Conservation (phyloP, 2,888 invertebrate species). For the Ophioninae sp. region DNA sequence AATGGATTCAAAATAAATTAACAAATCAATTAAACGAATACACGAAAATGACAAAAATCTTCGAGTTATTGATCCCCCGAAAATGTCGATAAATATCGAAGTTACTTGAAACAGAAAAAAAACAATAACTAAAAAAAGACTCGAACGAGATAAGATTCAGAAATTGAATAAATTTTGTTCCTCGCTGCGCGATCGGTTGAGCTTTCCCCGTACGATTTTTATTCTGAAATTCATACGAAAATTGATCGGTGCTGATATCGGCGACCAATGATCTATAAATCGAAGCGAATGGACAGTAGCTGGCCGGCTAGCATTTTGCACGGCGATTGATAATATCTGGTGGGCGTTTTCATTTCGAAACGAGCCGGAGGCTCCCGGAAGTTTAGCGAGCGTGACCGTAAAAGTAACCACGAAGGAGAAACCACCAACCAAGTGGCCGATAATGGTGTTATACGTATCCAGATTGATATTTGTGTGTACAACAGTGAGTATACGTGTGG, state of each 20-base stretch:
- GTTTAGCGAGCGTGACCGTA: conserved; percentile 46
- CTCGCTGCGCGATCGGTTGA: no score
- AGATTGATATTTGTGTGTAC: conserved; percentile 12
- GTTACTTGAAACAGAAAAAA: no score
- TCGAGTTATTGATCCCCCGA: no score
- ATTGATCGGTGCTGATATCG: neutral
- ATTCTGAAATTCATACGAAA: neutral
- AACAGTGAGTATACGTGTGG: conserved; percentile 22
- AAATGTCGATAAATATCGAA: no score
- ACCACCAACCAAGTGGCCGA: conserved; percentile 46
- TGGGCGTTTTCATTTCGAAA: conserved; percentile 33
- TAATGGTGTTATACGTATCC: conserved; percentile 39
- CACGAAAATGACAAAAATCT: no score
- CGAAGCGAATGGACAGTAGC: neutral
- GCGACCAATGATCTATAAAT: conserved; percentile 6
- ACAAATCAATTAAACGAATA: no score
- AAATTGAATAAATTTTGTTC: no score
- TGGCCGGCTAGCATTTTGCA: neutral
- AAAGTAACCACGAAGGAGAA: conserved; percentile 35
- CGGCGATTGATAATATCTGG: conserved; percentile 41
- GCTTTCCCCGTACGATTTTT: neutral
- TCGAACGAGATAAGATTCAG: no score
- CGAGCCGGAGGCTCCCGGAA: conserved; percentile 48
- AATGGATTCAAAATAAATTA: no score
- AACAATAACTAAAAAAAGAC: no score